A percentile compares a stretch with the other conserved stretches of the same genome.
Conservation (phyloP, 2,113 vertebrate genomes). For the Tylochromis polylepis region DNA sequence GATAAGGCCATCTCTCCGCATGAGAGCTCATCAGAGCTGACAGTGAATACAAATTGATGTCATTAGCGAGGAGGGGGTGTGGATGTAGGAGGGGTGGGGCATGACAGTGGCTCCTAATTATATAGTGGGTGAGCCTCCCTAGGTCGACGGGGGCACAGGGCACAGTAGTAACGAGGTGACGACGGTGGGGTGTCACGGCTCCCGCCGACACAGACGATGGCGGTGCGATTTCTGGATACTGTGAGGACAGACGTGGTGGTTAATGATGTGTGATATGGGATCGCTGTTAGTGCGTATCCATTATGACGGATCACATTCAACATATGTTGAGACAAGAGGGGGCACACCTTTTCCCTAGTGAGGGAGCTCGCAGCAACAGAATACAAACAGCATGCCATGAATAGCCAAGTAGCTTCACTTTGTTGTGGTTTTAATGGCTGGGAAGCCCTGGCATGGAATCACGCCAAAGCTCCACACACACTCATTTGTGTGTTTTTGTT, state of each 20-base stretch:
- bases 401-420: background rate
- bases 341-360: constrained; percentile 24
- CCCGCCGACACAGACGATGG: background rate
- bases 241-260: background rate
- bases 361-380: constrained; percentile 27
- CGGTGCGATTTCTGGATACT: background rate
- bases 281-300: background rate
- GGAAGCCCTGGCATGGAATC: background rate
- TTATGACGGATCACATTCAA: constrained; percentile 29
- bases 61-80: constrained; percentile 47
- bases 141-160: constrained; percentile 12
- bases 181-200: constrained; percentile 14
- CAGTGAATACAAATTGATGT: constrained; percentile 72
- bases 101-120: constrained; percentile 59
- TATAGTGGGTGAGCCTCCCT: constrained; percentile 42
- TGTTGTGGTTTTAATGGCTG: background rate
- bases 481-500: background rate
- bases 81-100: background rate
- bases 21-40: constrained; percentile 69
- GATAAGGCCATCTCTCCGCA: constrained; percentile 62
- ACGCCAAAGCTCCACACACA: background rate
- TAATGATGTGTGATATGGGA: constrained; percentile 45
- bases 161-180: constrained; percentile 41
- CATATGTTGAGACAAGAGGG: constrained; percentile 25
- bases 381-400: constrained; percentile 23